Evolutionary conservation across 64 coral and sea anemone species (phyloP).

Genomic region (Actinia equina): DNA sequence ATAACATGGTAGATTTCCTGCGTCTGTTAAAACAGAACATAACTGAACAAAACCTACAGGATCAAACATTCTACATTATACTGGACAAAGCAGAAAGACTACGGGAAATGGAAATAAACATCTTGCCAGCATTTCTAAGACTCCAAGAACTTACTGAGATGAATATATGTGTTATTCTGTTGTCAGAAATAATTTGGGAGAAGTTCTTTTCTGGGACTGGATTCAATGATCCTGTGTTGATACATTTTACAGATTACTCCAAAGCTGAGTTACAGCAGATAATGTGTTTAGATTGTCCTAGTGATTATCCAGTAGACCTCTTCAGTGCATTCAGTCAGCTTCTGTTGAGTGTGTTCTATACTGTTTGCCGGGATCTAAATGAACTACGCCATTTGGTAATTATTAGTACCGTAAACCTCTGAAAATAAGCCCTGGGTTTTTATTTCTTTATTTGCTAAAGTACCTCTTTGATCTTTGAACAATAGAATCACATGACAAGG

Average conservation of each 20-base stretch:
- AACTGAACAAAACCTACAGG: slow-evolving; percentile 24
- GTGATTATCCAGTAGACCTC: slow-evolving; percentile 63
- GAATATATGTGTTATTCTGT: slow-evolving; percentile 83
- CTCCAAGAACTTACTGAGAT: slow-evolving; percentile 77
- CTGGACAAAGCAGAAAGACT: slow-evolving; percentile 94
- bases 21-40: slow-evolving; percentile 50
- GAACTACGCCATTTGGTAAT: slow-evolving; percentile 82
- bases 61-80: slow-evolving; percentile 85
- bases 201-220: slow-evolving; percentile 92
- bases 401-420: background rate
- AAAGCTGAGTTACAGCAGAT: slow-evolving; percentile 83
- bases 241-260: slow-evolving; percentile 90
- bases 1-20: slow-evolving; percentile 90
- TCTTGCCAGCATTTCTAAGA: slow-evolving; percentile 74
- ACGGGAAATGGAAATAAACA: slow-evolving; percentile 78
- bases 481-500: too few relatives aligned
- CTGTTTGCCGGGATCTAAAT: slow-evolving; percentile 90
- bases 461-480: too few relatives aligned
- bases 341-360: slow-evolving; percentile 85
- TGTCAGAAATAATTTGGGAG: slow-evolving; percentile 92
- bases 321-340: slow-evolving; percentile 87
- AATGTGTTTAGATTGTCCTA: slow-evolving; percentile 68
- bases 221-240: slow-evolving; percentile 59
- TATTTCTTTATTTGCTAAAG: too few relatives aligned
- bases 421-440: too few relatives aligned